Percentiles rank a stretch among this genome's conserved stretches.
These are phyloP conservation scores for Eulithis testata DNA, from an alignment of 2,888 invertebrate genomes.

Conservation along the genomic window DNA sequence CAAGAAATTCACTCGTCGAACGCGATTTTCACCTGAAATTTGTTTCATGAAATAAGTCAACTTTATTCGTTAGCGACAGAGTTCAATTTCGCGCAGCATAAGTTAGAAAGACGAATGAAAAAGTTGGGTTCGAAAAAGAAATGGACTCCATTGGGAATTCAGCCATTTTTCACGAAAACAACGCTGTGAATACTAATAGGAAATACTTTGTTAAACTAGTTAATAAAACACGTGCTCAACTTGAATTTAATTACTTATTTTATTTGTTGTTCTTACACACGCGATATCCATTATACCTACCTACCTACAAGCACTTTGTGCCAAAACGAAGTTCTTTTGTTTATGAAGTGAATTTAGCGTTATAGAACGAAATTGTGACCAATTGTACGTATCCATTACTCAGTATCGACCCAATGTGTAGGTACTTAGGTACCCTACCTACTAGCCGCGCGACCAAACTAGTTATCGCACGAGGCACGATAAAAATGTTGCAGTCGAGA, in stretches of 20 bases:
- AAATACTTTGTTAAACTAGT: slow-evolving; percentile 45
- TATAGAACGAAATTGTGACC: too few species aligned
- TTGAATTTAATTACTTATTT: slow-evolving; percentile 22
- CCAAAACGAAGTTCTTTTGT: too few species aligned
- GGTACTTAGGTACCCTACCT: too few species aligned
- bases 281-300: neutral
- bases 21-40: slow-evolving; percentile 7
- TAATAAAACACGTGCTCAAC: slow-evolving; percentile 48
- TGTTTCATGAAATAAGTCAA: neutral
- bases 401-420: too few species aligned
- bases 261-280: slow-evolving; percentile 5
- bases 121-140: slow-evolving; percentile 49
- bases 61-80: slow-evolving; percentile 31
- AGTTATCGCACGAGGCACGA: too few species aligned
- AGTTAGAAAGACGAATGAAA: slow-evolving; percentile 29
- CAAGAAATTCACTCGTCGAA: slow-evolving; percentile 35
- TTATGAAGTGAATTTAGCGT: too few species aligned
- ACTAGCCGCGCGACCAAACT: too few species aligned
- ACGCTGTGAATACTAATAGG: slow-evolving; percentile 63
- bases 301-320: too few species aligned
- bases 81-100: slow-evolving; percentile 30
- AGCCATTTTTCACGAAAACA: slow-evolving; percentile 69
- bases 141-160: slow-evolving; percentile 59
- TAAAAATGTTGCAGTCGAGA: too few species aligned
- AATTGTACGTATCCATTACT: too few species aligned